Conservation (phyloP, 1,140 invertebrate genomes). For the Drosophila eugracilis region DNA sequence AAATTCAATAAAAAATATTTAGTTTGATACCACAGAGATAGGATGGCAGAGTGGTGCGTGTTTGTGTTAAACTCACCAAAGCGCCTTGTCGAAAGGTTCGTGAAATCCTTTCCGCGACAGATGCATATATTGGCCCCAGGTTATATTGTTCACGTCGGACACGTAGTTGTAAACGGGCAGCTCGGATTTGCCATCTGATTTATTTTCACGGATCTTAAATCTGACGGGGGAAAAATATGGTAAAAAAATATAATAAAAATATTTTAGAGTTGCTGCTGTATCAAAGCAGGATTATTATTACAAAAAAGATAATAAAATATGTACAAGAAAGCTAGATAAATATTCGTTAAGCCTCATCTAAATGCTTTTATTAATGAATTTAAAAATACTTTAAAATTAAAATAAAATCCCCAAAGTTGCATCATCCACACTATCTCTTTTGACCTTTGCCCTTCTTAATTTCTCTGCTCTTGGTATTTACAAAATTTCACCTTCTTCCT, state of each 20-base stretch:
- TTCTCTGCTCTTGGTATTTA: slow-evolving; percentile 20
- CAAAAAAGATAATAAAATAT: too few species aligned
- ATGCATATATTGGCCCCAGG: slow-evolving; percentile 85
- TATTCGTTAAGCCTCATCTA: too few species aligned
- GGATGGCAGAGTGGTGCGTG: not conserved
- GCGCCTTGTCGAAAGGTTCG: slow-evolving; percentile 82
- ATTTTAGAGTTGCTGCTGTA: too few species aligned
- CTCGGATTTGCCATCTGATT: slow-evolving; percentile 65
- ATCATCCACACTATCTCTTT: not conserved
- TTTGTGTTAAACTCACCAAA: slow-evolving; percentile 68
- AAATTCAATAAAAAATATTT: slow-evolving; percentile 67
- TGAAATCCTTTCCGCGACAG: slow-evolving; percentile 82
- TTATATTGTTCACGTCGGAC: slow-evolving; percentile 84
- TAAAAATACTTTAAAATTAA: not conserved
- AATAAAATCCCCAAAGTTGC: not conserved
- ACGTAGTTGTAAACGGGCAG: slow-evolving; percentile 86
- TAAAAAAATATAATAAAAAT: not conserved
- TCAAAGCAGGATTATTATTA: too few species aligned
- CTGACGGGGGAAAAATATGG: slow-evolving; percentile 13
- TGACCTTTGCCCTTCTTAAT: slow-evolving; percentile 38
- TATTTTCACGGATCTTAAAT: slow-evolving; percentile 48
- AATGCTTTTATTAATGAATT: fast-evolving
- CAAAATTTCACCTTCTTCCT: slow-evolving; percentile 22
- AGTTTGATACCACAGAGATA: slow-evolving; percentile 14
- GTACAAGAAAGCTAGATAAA: too few species aligned